Evolutionary conservation across 2,888 invertebrate genomes (phyloP).

Genomic region (Pterostichus niger): DNA sequence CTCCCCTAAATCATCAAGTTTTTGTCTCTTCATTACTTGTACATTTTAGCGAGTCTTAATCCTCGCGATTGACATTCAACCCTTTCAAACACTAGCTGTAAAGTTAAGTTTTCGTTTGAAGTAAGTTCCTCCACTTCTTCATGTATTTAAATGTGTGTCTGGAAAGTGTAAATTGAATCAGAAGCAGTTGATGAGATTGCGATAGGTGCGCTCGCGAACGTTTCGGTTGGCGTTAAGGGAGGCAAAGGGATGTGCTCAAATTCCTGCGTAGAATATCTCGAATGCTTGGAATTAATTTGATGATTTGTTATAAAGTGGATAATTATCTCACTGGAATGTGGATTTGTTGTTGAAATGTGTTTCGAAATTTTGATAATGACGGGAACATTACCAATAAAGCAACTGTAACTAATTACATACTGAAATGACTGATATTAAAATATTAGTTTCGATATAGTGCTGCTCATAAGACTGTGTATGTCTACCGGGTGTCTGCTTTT

Average conservation of each 20-base stretch:
- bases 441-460: too few species aligned
- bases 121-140: not conserved
- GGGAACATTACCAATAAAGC: too few species aligned
- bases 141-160: slow-evolving; percentile 33
- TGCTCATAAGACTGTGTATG: too few species aligned
- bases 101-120: not conserved
- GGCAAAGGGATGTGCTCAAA: slow-evolving; percentile 24
- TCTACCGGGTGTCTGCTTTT: too few species aligned
- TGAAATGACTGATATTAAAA: too few species aligned
- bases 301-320: slow-evolving; percentile 34
- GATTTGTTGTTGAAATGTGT: not conserved
- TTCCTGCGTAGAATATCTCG: slow-evolving; percentile 32
- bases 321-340: slow-evolving; percentile 6
- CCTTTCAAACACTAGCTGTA: not conserved
- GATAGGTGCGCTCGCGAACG: slow-evolving; percentile 6
- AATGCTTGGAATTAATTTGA: slow-evolving; percentile 24
- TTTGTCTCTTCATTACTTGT: too few species aligned
- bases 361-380: not conserved
- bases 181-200: slow-evolving; percentile 19
- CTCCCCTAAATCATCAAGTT: too few species aligned
- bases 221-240: too few species aligned
- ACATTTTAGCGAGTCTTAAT: too few species aligned
- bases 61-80: not conserved
- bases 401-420: too few species aligned
- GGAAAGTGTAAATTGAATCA: slow-evolving; percentile 20